These are phyloP conservation scores for Clusia tigrina DNA, from an alignment of 2,888 invertebrate species.

Conservation along the genomic window DNA sequence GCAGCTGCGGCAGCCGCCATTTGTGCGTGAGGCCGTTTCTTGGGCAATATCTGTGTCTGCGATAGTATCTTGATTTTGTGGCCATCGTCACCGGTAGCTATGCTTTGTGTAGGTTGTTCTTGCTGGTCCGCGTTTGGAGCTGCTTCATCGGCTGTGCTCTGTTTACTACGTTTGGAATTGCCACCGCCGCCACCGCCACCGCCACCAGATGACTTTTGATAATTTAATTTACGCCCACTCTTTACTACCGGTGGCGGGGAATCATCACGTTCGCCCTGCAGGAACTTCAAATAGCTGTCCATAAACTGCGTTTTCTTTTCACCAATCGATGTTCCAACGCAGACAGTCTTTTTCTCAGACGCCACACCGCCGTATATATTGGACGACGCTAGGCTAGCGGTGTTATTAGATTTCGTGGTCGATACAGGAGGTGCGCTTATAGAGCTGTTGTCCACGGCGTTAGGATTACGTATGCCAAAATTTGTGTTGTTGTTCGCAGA, in stretches of 20 bases:
- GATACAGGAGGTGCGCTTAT: constrained; percentile 22
- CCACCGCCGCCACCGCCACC: constrained; percentile 35
- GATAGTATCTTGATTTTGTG: constrained; percentile 63
- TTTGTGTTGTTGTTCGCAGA: constrained; percentile 55
- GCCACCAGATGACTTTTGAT: constrained; percentile 51
- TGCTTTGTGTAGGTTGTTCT: constrained; percentile 31
- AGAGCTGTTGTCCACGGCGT: constrained; percentile 30
- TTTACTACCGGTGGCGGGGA: constrained; percentile 75
- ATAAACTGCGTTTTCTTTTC: constrained; percentile 74
- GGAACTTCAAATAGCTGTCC: constrained; percentile 86
- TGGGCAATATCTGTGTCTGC: constrained; percentile 63
- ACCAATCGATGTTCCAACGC: constrained; percentile 57
- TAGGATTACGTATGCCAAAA: constrained; percentile 60
- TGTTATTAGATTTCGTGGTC: constrained; percentile 33
- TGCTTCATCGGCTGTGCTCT: constrained; percentile 38
- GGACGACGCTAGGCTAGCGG: constrained; percentile 20
- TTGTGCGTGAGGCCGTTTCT: constrained; percentile 64
- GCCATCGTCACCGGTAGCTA: constrained; percentile 55
- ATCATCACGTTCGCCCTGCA: constrained; percentile 77
- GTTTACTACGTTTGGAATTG: constrained; percentile 14
- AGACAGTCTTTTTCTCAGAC: constrained; percentile 52
- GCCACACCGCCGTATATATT: constrained; percentile 38
- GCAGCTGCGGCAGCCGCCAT: constrained; percentile 61
- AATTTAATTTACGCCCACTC: constrained; percentile 58
- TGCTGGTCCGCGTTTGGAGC: constrained; percentile 42